A percentile compares a stretch with the other conserved stretches of the same genome.
Evolutionary conservation across 2,888 invertebrate species (phyloP).

Genomic region (Endotricha flammealis): DNA sequence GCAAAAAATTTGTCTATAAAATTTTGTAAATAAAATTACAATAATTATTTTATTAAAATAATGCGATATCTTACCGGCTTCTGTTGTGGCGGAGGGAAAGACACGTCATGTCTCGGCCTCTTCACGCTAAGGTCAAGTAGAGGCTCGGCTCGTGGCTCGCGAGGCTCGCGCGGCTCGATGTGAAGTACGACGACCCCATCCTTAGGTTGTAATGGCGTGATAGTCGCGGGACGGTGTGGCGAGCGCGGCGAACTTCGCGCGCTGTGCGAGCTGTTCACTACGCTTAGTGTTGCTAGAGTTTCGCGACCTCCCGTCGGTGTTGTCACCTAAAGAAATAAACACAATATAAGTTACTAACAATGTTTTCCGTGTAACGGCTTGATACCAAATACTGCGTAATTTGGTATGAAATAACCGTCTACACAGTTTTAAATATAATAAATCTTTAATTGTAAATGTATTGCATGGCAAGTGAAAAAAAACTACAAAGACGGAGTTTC

Average conservation of each 20-base stretch:
- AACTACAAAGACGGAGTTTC: too few species aligned
- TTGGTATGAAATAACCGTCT: too few species aligned
- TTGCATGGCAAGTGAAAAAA: too few species aligned
- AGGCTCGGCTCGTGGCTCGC: conserved; percentile 74
- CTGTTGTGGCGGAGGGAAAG: conserved; percentile 35
- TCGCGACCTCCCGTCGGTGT: conserved; percentile 50
- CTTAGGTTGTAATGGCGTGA: conserved; percentile 75
- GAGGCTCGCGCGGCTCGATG: conserved; percentile 62
- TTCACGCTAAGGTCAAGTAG: conserved; percentile 76
- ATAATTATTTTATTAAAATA: too few species aligned
- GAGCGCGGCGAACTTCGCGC: conserved; percentile 46
- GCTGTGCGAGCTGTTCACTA: conserved; percentile 75
- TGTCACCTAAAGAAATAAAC: conserved; percentile 35
- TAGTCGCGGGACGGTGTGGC: conserved; percentile 71
- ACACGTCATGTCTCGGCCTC: conserved; percentile 43
- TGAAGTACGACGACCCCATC: conserved; percentile 82
- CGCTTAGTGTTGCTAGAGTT: conserved; percentile 82
- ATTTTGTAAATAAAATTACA: too few species aligned
- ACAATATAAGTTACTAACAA: too few species aligned
- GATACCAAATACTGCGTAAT: too few species aligned
- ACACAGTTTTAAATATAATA: too few species aligned
- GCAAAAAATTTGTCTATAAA: too few species aligned
- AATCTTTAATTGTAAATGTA: too few species aligned
- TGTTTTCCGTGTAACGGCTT: too few species aligned
- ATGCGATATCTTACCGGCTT: conserved; percentile 44